Conservation (phyloP, 2,888 invertebrate genomes). For the Ennomos erosarius region DNA sequence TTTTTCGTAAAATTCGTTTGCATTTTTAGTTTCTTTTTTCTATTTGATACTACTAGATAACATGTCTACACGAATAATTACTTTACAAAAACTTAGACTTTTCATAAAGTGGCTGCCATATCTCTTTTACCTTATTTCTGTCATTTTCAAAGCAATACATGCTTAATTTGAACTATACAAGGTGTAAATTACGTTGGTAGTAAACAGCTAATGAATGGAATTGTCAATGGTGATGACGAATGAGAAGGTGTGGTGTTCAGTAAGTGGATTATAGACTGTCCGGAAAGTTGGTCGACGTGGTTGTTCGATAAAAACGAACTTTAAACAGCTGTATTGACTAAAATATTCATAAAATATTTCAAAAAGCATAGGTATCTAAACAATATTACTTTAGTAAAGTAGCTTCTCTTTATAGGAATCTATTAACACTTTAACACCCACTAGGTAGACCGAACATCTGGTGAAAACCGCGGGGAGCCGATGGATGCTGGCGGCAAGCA, state of each 20-base stretch:
- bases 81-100: slow-evolving; percentile 17
- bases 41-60: too few relatives aligned
- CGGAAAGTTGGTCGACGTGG: slow-evolving; percentile 8
- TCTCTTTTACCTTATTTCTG: slow-evolving; percentile 44
- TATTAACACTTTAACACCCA: too few relatives aligned
- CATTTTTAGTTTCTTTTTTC: too few relatives aligned
- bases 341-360: too few relatives aligned
- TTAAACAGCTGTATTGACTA: too few relatives aligned
- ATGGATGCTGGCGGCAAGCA: too few relatives aligned
- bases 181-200: slow-evolving; percentile 61
- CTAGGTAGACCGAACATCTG: too few relatives aligned
- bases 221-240: slow-evolving; percentile 68
- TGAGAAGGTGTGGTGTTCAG: slow-evolving; percentile 70
- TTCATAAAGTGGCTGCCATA: slow-evolving; percentile 27
- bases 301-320: not conserved
- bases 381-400: too few relatives aligned
- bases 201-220: slow-evolving; percentile 66
- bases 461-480: too few relatives aligned
- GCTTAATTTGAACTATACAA: slow-evolving; percentile 59
- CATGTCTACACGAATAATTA: slow-evolving; percentile 2
- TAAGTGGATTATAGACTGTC: slow-evolving; percentile 65
- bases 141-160: slow-evolving; percentile 57
- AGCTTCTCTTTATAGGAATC: too few relatives aligned
- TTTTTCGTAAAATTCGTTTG: too few relatives aligned
- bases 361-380: too few relatives aligned